Evolutionary conservation across 2,888 invertebrate genomes (phyloP).

Genomic region (Labia minor): DNA sequence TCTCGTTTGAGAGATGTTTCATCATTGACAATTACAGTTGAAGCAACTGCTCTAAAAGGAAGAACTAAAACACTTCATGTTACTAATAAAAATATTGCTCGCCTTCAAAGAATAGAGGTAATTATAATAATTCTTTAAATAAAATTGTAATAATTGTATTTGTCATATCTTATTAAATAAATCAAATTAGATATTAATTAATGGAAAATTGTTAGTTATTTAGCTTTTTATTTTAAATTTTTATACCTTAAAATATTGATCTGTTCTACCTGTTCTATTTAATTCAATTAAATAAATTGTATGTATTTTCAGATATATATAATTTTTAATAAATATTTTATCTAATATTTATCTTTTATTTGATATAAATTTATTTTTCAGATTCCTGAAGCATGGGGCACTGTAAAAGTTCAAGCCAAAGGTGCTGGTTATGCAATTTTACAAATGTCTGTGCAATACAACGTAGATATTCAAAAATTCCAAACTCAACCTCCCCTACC

Average conservation of each 20-base stretch:
- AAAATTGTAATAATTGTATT: no score
- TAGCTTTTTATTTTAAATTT: conserved; percentile 8
- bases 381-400: conserved; percentile 91
- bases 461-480: conserved; percentile 73
- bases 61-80: conserved; percentile 55
- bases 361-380: no score
- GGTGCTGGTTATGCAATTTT: conserved; percentile 91
- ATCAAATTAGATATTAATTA: not conserved
- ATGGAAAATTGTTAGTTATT: conserved; percentile 17
- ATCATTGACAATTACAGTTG: conserved; percentile 62
- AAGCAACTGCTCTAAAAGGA: conserved; percentile 70
- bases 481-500: conserved; percentile 71
- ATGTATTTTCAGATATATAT: no score
- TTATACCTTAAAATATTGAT: no score
- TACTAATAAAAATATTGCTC: conserved; percentile 64
- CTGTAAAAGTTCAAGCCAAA: conserved; percentile 80
- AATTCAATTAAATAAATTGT: no score
- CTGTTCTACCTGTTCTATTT: no score
- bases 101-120: conserved; percentile 66
- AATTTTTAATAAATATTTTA: no score
- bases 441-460: conserved; percentile 87
- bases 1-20: conserved; percentile 78
- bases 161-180: no score
- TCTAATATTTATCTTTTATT: no score
- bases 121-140: conserved; percentile 25